phyloP scores from a whole-genome alignment of 2,797 vertebrate species.

The Capromys pilorides region DNA sequence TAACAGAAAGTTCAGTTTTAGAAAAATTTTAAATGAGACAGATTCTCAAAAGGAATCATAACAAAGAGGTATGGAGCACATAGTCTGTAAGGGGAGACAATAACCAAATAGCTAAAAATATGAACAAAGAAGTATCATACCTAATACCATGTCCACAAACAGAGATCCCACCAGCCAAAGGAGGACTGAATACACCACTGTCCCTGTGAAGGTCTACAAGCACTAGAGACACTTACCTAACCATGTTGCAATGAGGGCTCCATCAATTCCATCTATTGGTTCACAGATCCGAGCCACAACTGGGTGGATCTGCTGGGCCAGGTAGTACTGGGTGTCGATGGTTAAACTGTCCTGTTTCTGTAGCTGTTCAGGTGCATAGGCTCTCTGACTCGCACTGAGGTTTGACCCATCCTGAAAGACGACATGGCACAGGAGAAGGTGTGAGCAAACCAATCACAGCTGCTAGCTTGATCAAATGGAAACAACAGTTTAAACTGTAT shows the following conservation, averaged over 20 bases:
- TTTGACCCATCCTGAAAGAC: conserved; percentile 94
- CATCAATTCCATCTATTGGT: conserved; percentile 96
- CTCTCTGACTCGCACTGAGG: conserved; percentile 93
- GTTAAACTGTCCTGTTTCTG: conserved; percentile 93
- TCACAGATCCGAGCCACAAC: conserved; percentile 98
- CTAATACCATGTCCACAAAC: neutral
- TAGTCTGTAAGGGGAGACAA: neutral
- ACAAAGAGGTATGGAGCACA: neutral
- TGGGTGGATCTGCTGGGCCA: conserved; percentile 97
- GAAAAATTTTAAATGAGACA: conserved; percentile 47
- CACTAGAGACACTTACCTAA: conserved; percentile 89
- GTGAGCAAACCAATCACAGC: conserved; percentile 51
- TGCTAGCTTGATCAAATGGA: neutral
- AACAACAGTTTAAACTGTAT: conserved; percentile 44
- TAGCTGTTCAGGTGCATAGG: conserved; percentile 95
- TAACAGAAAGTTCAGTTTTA: neutral
- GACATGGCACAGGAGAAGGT: neutral
- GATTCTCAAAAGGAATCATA: conserved; percentile 3
- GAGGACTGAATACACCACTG: accelerated
- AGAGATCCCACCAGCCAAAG: neutral
- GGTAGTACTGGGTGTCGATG: conserved; percentile 96
- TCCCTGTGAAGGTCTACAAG: neutral
- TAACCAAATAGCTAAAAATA: neutral
- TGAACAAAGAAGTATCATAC: neutral
- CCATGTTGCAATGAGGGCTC: conserved; percentile 95